phyloP scores from a whole-genome alignment of 2,888 invertebrate species.

The Drosophila kuntzei region DNA sequence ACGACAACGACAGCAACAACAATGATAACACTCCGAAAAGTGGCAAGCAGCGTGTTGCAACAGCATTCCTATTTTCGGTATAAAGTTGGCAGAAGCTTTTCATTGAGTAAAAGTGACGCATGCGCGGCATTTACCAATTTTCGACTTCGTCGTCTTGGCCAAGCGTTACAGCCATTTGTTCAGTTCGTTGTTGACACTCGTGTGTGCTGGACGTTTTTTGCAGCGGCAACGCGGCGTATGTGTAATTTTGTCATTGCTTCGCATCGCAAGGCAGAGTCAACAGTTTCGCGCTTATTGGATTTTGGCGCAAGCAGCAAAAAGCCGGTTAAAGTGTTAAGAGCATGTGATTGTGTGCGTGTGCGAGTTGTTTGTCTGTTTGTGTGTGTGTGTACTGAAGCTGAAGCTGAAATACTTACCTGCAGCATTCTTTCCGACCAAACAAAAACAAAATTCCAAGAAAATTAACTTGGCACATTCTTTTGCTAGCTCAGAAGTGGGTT shows the following conservation, averaged over 20 bases:
- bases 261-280: constrained; percentile 23
- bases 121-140: constrained; percentile 40
- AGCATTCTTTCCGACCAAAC: constrained; percentile 36
- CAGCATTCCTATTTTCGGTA: constrained; percentile 50
- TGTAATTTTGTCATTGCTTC: constrained; percentile 24
- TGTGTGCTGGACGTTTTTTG: constrained; percentile 47
- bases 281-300: constrained; percentile 65
- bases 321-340: constrained; percentile 69
- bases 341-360: constrained; percentile 21
- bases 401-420: constrained; percentile 36
- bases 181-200: constrained; percentile 76
- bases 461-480: constrained; percentile 60
- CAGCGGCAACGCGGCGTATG: constrained; percentile 58
- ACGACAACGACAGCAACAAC: constrained; percentile 22
- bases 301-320: constrained; percentile 70
- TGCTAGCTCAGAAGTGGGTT: constrained; percentile 58
- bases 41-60: constrained; percentile 28
- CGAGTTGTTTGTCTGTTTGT: constrained; percentile 6
- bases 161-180: constrained; percentile 19
- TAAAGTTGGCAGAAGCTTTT: constrained; percentile 71
- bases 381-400: constrained; percentile 18
- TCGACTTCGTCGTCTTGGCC: constrained; percentile 14
- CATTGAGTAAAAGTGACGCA: constrained; percentile 77
- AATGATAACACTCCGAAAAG: constrained; percentile 61
- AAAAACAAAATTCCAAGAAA: constrained; percentile 59